Conservation (phyloP, 2,888 invertebrate species). For the Eilema caniola region DNA sequence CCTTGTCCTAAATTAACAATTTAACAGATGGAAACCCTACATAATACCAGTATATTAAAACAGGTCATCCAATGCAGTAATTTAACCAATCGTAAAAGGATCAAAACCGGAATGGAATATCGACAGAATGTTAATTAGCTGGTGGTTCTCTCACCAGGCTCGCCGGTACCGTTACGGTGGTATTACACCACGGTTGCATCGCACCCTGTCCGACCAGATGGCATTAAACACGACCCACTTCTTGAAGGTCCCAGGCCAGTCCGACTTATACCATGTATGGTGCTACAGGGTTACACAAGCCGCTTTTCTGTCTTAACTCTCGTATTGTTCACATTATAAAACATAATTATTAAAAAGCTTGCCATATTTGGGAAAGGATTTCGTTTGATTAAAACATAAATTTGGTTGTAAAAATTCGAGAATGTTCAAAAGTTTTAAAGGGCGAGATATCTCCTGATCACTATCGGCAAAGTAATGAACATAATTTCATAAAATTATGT, state of each 20-base stretch:
- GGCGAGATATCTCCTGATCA: slow-evolving; percentile 37
- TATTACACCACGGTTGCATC: slow-evolving; percentile 71
- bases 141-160: slow-evolving; percentile 55
- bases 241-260: slow-evolving; percentile 77
- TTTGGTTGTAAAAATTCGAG: slow-evolving; percentile 31
- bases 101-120: slow-evolving; percentile 46
- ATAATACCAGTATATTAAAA: slow-evolving; percentile 13
- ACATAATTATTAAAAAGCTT: slow-evolving; percentile 43
- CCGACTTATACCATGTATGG: slow-evolving; percentile 75
- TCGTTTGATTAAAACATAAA: slow-evolving; percentile 54
- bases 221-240: slow-evolving; percentile 82
- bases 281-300: slow-evolving; percentile 77
- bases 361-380: slow-evolving; percentile 37
- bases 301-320: slow-evolving; percentile 47
- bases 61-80: slow-evolving; percentile 17
- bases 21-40: not conserved
- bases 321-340: slow-evolving; percentile 53
- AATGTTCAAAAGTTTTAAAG: slow-evolving; percentile 37
- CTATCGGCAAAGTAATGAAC: slow-evolving; percentile 33
- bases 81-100: slow-evolving; percentile 46
- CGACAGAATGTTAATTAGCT: slow-evolving; percentile 59
- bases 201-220: slow-evolving; percentile 80
- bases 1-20: not conserved
- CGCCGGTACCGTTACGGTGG: slow-evolving; percentile 67
- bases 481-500: slow-evolving; percentile 32